phyloP scores from a whole-genome alignment of 2,113 vertebrate species.

The Carollia perspicillata region DNA sequence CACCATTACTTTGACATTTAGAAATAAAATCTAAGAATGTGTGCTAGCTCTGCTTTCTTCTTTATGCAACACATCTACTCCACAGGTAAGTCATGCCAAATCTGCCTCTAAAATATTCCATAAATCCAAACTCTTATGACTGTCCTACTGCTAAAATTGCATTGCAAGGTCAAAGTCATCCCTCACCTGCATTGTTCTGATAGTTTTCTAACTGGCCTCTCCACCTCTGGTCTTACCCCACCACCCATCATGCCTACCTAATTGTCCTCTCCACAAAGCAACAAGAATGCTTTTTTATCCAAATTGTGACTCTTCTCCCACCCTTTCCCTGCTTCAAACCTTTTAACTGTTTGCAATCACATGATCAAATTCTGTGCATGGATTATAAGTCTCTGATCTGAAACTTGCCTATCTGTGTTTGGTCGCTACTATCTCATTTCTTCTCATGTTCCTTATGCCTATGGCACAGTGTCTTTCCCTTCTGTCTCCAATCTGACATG shows the following conservation, averaged over 20 bases:
- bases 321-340: background rate
- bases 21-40: background rate
- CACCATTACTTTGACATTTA: background rate
- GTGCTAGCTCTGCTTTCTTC: background rate
- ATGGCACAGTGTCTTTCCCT: accelerated
- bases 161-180: background rate
- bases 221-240: background rate
- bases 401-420: accelerated
- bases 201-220: background rate
- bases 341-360: background rate
- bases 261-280: background rate
- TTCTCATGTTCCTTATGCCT: background rate
- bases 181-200: background rate
- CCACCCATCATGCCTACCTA: background rate
- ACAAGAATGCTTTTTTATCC: background rate
- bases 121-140: background rate
- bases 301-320: background rate
- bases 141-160: background rate
- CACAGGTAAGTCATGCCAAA: background rate
- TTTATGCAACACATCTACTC: background rate
- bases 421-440: accelerated
- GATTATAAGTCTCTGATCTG: background rate
- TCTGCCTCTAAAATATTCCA: background rate
- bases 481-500: background rate
- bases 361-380: background rate